A percentile compares a stretch with the other conserved stretches of the same genome.
phyloP scores from a whole-genome alignment of 2,113 vertebrate species.

The Chaetodon auriga region DNA sequence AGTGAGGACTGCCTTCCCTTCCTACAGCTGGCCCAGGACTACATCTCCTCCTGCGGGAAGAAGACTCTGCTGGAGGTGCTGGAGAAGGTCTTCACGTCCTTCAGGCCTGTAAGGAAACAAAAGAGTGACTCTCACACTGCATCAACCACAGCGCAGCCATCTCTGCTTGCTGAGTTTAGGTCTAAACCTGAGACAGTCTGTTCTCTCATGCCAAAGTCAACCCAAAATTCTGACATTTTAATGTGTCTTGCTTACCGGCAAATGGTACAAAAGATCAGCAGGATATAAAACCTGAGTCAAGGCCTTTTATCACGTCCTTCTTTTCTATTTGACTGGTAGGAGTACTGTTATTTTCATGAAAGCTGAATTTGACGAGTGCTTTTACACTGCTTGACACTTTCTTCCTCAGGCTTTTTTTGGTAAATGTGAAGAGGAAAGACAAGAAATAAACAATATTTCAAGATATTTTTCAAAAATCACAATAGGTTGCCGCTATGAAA shows the following conservation, averaged over 20 bases:
- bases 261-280: not conserved
- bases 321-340: not conserved
- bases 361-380: not conserved
- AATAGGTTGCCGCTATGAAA: not conserved
- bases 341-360: not conserved
- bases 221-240: not conserved
- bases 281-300: not conserved
- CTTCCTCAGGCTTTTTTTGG: not conserved
- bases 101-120: slow-evolving; percentile 92
- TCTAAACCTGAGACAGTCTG: slow-evolving; percentile 5
- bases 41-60: slow-evolving; percentile 98
- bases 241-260: not conserved
- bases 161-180: slow-evolving; percentile 1
- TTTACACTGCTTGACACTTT: not conserved
- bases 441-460: not conserved
- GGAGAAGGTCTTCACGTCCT: slow-evolving; percentile 99
- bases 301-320: not conserved
- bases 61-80: slow-evolving; percentile 97
- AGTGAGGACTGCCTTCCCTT: slow-evolving; percentile 99
- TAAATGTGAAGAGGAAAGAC: not conserved
- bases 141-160: not conserved
- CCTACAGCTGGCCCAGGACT: slow-evolving; percentile 96
- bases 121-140: not conserved
- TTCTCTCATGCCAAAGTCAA: slow-evolving; percentile 7
- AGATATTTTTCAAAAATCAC: not conserved